Conservation (phyloP, 2,113 vertebrate species). For the Heloderma charlesbogerti region DNA sequence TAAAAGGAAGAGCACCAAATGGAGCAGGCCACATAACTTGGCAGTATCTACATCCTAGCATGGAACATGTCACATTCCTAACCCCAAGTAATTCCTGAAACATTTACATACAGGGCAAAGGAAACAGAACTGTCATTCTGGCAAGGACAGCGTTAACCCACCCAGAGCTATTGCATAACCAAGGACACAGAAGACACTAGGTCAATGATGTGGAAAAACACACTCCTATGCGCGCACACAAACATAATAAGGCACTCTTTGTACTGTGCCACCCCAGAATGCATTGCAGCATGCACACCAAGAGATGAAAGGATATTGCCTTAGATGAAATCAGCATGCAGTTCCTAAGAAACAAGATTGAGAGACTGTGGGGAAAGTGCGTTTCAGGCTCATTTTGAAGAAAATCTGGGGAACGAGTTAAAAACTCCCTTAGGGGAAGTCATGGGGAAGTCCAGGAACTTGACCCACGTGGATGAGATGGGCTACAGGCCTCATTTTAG, state of each 20-base stretch:
- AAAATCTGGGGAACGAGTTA: neutral
- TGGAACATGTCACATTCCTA: conserved; percentile 32
- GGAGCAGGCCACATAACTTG: neutral
- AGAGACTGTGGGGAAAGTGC: conserved; percentile 38
- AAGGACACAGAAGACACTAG: conserved; percentile 72
- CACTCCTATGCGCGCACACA: conserved; percentile 64
- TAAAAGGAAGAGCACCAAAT: neutral
- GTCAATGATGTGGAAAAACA: conserved; percentile 72
- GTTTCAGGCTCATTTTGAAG: neutral
- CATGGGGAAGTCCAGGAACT: neutral
- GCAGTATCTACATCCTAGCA: neutral
- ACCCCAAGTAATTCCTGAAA: conserved; percentile 30
- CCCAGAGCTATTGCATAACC: conserved; percentile 68
- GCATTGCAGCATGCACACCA: conserved; percentile 63
- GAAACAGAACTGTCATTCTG: neutral
- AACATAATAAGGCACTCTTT: conserved; percentile 76
- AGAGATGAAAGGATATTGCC: conserved; percentile 80
- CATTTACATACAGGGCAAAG: accelerated
- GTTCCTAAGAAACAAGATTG: conserved; percentile 66
- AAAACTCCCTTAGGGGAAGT: neutral
- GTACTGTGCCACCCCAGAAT: conserved; percentile 69
- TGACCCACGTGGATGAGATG: neutral
- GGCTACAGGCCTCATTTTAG: too few relatives aligned
- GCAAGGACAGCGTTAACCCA: conserved; percentile 65
- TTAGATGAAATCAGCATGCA: conserved; percentile 67